Percentiles rank a stretch among this genome's conserved stretches.
Conservation (phyloP, 2,888 invertebrate genomes). For the Leptinotarsa peninsularis region DNA sequence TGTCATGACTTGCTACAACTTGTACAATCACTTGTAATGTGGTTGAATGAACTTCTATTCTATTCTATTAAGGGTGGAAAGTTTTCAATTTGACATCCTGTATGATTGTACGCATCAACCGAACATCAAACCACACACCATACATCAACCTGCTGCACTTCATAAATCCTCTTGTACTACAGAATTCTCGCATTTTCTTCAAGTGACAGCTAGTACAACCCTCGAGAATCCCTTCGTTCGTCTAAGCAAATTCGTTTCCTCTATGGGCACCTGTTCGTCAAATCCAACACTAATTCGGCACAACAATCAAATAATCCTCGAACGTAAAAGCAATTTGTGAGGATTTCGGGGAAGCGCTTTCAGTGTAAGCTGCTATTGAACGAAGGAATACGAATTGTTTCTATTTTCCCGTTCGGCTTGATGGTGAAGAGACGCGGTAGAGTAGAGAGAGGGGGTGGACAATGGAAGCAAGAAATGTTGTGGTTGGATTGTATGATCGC, state of each 20-base stretch:
- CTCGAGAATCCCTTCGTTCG: slow-evolving; percentile 27
- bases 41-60: no score
- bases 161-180: not conserved
- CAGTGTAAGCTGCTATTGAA: slow-evolving; percentile 35
- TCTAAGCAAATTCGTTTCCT: slow-evolving; percentile 47
- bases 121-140: no score
- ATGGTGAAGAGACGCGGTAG: no score
- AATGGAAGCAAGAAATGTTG: no score
- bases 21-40: no score
- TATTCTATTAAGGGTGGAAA: no score
- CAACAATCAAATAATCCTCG: slow-evolving; percentile 55
- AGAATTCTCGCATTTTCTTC: not conserved
- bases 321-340: slow-evolving; percentile 52
- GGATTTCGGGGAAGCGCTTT: slow-evolving; percentile 47
- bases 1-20: no score
- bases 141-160: not conserved
- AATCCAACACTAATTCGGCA: slow-evolving; percentile 51
- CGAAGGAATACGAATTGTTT: slow-evolving; percentile 29
- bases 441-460: no score
- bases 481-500: no score
- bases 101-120: no score
- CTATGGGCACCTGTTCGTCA: slow-evolving; percentile 51
- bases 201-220: slow-evolving; percentile 7
- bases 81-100: no score
- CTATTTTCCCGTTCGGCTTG: not conserved